These are phyloP conservation scores for Bombus waltoni DNA, from an alignment of 1,140 invertebrate species.

Conservation along the genomic window DNA sequence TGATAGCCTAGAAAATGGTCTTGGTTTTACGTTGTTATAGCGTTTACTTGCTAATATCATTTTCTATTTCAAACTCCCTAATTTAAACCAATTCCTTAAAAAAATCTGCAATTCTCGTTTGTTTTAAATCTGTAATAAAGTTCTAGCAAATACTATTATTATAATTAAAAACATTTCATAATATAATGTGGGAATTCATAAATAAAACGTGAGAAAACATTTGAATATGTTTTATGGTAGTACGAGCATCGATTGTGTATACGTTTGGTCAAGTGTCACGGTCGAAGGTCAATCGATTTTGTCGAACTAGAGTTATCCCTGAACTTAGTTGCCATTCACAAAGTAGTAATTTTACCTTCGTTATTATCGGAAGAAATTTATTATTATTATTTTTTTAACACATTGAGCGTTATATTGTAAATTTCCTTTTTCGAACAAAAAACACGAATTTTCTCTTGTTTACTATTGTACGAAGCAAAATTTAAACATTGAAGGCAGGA, in stretches of 20 bases:
- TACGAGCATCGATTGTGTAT: slow-evolving; percentile 44
- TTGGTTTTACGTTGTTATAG: too few relatives aligned
- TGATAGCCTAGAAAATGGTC: too few relatives aligned
- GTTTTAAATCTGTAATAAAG: not conserved
- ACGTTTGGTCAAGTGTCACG: slow-evolving; percentile 49
- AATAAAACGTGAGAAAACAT: not conserved
- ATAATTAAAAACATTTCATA: not conserved
- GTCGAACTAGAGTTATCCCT: slow-evolving; percentile 21
- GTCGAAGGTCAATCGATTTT: slow-evolving; percentile 62
- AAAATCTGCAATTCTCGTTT: not conserved
- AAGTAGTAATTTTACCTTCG: not conserved
- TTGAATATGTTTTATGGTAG: not conserved
- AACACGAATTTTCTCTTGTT: too few relatives aligned
- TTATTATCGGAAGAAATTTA: not conserved
- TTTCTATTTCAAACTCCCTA: not conserved
- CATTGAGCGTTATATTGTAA: not conserved
- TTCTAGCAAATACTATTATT: not conserved
- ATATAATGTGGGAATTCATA: not conserved
- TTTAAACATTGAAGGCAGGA: not conserved
- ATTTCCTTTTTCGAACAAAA: not conserved
- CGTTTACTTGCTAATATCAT: not conserved
- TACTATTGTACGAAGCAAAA: too few relatives aligned
- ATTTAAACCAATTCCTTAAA: not conserved
- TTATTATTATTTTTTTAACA: not conserved
- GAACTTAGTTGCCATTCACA: slow-evolving; percentile 7